Evolutionary conservation across 2,797 vertebrate genomes (phyloP), one percentile per base, ranked within the genome.

Genomic region (Spea hammondii): DNA sequence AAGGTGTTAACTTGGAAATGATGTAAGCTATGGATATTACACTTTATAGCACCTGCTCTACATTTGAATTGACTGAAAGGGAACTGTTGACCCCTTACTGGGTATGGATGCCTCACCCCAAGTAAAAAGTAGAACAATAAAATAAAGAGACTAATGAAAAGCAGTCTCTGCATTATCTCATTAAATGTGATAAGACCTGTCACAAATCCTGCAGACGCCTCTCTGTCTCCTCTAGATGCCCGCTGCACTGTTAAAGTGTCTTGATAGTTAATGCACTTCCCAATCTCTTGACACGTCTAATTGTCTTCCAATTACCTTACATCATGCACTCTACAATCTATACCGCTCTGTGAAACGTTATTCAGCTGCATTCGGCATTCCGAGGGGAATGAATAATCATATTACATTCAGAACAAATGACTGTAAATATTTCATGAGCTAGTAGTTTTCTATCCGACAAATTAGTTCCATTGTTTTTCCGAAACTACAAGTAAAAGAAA

Each of bases 391-490:
- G 80, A 72, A 74, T 68, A 82, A 82, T 78, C 50, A 70, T 77
- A 77, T 82, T 62, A 77, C 53, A 81, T 77, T 53, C 51, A 8
- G 53, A 59, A 57, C 4, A 14, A 12, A 48, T 60, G 70, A 57
- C 70, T 57, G n/a, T 82, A 82, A 82, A 82, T 82, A 77, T 82
- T 82, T 82, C 70, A 82, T 82, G 65, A 82, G 79, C 66, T 76
- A 55, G 69, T 57, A 53, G 51, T 80, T 69, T 70, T 74, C 65
- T 73, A 74, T 68, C 47, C 64, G 66, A 81, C 11, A 47, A 60
- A 72, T 81, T 72, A 46, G 53, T 66, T 45, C 32, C 13, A 51
- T 48, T 50, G 62, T 67, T 68, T 62, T 48, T 47, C 78, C 54
- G 48, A 79, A 50, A 69, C 55, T 53, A 32, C 75, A 59, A 59